phyloP scores from a whole-genome alignment of 2,797 vertebrate genomes.

The Remorina albescens region DNA sequence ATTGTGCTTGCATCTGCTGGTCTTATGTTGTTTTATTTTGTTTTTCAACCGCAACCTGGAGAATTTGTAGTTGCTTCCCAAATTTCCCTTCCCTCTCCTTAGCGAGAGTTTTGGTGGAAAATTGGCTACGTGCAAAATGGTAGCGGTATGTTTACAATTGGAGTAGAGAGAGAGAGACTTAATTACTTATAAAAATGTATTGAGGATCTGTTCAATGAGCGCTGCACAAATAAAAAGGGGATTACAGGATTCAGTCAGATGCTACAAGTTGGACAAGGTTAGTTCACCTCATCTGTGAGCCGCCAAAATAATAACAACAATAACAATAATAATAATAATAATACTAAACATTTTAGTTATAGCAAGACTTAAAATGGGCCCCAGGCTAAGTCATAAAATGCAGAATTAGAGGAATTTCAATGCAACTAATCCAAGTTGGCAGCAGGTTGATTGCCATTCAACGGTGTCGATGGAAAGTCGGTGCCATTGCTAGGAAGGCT shows the following conservation, averaged over 20 bases:
- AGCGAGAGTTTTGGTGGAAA: constrained; percentile 12
- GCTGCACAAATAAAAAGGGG: background rate
- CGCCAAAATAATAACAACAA: background rate
- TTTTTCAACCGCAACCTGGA: constrained; percentile 42
- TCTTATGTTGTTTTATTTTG: constrained; percentile 36
- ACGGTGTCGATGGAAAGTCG: constrained; percentile 13
- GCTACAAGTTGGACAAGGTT: background rate
- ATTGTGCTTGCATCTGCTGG: constrained; percentile 19
- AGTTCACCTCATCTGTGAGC: background rate
- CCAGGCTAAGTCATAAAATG: background rate
- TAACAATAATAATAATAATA: no score
- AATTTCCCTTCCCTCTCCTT: constrained; percentile 10
- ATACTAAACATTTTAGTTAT: background rate
- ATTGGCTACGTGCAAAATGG: constrained; percentile 24
- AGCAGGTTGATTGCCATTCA: constrained; percentile 3
- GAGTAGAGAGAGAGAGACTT: background rate
- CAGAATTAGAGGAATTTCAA: background rate
- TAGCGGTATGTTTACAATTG: constrained; percentile 26
- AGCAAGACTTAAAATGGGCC: background rate
- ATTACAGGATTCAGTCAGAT: background rate
- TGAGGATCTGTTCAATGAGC: constrained; percentile 10
- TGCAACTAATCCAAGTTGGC: background rate
- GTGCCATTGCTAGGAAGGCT: constrained; percentile 26
- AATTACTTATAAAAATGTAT: background rate
- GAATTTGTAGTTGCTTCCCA: constrained; percentile 35